Base-by-base conservation (phyloP, 2,113 vertebrate genomes). In the Prionailurus bengalensis region DNA sequence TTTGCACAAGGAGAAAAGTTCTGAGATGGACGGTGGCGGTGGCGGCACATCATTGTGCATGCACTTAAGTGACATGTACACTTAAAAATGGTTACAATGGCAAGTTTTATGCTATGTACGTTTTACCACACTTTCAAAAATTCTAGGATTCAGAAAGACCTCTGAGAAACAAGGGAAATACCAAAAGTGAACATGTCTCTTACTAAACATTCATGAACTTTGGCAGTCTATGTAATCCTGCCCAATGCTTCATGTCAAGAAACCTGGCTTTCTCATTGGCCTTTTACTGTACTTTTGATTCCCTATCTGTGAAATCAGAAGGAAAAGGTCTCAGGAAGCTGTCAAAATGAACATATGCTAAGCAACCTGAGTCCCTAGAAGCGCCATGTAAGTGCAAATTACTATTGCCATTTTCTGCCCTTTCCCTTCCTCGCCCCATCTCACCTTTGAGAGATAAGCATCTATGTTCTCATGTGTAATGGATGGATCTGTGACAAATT, bases 401-500 rank as follows among this genome's bases (percentile, higher is more conserved):
- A 14, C 31, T 6, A 42, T 27, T 21, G 15, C 61, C 15, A 8
- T 4, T 58, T 51, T 15, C 19, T 48, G 0, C 53, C 48, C 21
- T 27, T 13, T 3, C 63, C 42, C 16, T 45, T 66, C 16, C 31
- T 33, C 2, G 0, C 17, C 31, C 76, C 25, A 2, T 61, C 98
- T 94, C 66, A 99, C 99, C 99, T 99, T 99, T 31, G 99, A 98
- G 45, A 99, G 98, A 91, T 99, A 99, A 16, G 98, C 99, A 63
- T 99, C 99, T n/a, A 99, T 98, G 98, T 99, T 99, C 91, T 99
- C 97, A 0, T 19, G 93, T 48, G 99, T 99, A 96, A 99, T 99
- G 2, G 99, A 99, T 5, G 99, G 99, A 95, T 99, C 99, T 0
- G 99, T 99, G 98, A 99, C 97, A 90, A 99, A 99, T 95, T 99